Evolutionary conservation across 1,140 invertebrate species (phyloP).

Genomic region (Listronotus bonariensis): DNA sequence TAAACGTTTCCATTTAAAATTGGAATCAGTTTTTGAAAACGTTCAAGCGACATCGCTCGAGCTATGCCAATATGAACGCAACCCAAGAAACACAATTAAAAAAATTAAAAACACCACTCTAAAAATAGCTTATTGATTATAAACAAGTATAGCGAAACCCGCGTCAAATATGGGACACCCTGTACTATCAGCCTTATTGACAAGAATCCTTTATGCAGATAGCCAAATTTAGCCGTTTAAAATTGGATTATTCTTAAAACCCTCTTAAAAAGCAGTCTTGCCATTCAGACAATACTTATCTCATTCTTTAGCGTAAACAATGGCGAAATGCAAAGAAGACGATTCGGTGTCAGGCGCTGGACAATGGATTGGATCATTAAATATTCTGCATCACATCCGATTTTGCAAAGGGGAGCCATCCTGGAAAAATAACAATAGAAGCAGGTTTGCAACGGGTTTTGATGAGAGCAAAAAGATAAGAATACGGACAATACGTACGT

Average conservation of each 20-base stretch:
- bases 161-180: too few relatives aligned
- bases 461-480: constrained; percentile 41
- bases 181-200: too few relatives aligned
- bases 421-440: constrained; percentile 49
- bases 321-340: constrained; percentile 43
- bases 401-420: constrained; percentile 46
- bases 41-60: too few relatives aligned
- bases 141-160: too few relatives aligned
- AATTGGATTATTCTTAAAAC: constrained; percentile 27
- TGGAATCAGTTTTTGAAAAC: too few relatives aligned
- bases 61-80: too few relatives aligned
- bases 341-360: constrained; percentile 42
- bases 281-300: constrained; percentile 20
- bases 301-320: constrained; percentile 39
- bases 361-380: constrained; percentile 49
- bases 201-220: not conserved
- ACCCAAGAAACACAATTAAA: too few relatives aligned
- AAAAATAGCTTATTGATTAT: too few relatives aligned
- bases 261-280: constrained; percentile 20
- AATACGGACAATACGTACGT: constrained; percentile 43
- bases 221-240: constrained; percentile 32
- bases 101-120: too few relatives aligned
- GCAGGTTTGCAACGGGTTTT: constrained; percentile 45
- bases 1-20: too few relatives aligned
- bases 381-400: constrained; percentile 49